Evolutionary conservation across 2,113 vertebrate genomes (phyloP).

Genomic region (Callipepla californica): DNA sequence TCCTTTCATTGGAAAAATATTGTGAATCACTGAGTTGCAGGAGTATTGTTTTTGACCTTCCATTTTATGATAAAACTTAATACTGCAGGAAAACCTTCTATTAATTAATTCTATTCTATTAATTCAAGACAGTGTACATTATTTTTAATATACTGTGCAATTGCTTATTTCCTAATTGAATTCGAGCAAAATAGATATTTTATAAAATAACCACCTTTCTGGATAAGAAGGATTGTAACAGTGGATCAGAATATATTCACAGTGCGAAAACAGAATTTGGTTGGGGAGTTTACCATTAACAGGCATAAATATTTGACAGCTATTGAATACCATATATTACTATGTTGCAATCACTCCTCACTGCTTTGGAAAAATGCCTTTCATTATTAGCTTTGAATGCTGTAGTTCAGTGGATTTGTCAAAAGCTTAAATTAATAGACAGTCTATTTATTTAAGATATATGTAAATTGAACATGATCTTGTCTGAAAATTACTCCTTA

Average conservation of each 20-base stretch:
- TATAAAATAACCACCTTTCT: not conserved
- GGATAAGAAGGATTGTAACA: conserved; percentile 15
- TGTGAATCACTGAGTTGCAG: not conserved
- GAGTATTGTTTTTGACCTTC: not conserved
- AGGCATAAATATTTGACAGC: not conserved
- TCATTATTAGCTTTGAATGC: conserved; percentile 47
- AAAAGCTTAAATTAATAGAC: conserved; percentile 50
- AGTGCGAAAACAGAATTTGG: not conserved
- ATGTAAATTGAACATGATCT: not conserved
- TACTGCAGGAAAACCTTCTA: conserved; percentile 2
- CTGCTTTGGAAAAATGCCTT: conserved; percentile 36
- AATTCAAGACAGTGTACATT: conserved; percentile 16
- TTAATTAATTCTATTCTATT: not conserved
- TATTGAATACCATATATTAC: not conserved
- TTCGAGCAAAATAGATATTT: not conserved
- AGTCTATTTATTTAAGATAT: conserved; percentile 62
- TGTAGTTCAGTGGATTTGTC: conserved; percentile 18
- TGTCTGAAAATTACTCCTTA: not conserved
- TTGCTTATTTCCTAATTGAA: not conserved
- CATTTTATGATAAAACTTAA: conserved; percentile 17
- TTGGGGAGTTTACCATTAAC: not conserved
- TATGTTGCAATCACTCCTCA: conserved; percentile 44
- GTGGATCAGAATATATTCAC: not conserved
- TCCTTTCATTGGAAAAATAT: conserved; percentile 12
- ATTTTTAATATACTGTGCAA: not conserved